These are phyloP conservation scores for Apis dorsata DNA, from an alignment of 1,140 invertebrate genomes.

Conservation along the genomic window DNA sequence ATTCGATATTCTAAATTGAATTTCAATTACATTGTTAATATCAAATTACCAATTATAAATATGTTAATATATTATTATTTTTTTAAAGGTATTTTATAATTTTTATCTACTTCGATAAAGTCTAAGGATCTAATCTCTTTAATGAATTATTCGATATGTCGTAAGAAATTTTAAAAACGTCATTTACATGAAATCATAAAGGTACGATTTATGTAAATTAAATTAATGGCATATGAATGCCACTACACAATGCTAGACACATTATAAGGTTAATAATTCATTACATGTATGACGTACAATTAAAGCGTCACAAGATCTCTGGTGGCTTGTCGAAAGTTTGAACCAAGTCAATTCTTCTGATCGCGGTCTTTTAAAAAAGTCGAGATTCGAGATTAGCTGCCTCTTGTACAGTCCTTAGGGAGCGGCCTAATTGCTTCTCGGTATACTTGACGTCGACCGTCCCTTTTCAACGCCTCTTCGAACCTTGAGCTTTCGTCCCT, in stretches of 20 bases:
- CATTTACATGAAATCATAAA: neutral
- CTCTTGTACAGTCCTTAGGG: slow-evolving; percentile 27
- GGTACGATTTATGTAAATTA: neutral
- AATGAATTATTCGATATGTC: neutral
- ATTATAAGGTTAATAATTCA: slow-evolving; percentile 3
- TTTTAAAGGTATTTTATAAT: too few species aligned
- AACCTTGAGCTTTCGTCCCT: slow-evolving; percentile 17
- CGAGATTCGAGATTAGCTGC: slow-evolving; percentile 43
- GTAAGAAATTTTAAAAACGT: neutral
- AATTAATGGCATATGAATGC: neutral
- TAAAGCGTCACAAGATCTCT: neutral
- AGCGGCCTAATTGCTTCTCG: slow-evolving; percentile 44
- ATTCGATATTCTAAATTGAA: too few species aligned
- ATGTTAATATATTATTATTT: too few species aligned
- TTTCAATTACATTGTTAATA: too few species aligned
- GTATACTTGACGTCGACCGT: slow-evolving; percentile 13
- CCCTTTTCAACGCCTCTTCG: slow-evolving; percentile 39
- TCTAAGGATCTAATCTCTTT: too few species aligned
- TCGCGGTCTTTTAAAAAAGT: slow-evolving; percentile 21
- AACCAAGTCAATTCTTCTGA: slow-evolving; percentile 5
- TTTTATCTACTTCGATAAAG: too few species aligned
- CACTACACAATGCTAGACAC: neutral
- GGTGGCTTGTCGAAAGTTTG: neutral
- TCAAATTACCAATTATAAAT: too few species aligned
- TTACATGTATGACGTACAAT: neutral